A percentile compares a stretch with the other conserved stretches of the same genome.
These are phyloP conservation scores for Diaphora mendica DNA, from an alignment of 2,888 invertebrate genomes.

Conservation along the genomic window DNA sequence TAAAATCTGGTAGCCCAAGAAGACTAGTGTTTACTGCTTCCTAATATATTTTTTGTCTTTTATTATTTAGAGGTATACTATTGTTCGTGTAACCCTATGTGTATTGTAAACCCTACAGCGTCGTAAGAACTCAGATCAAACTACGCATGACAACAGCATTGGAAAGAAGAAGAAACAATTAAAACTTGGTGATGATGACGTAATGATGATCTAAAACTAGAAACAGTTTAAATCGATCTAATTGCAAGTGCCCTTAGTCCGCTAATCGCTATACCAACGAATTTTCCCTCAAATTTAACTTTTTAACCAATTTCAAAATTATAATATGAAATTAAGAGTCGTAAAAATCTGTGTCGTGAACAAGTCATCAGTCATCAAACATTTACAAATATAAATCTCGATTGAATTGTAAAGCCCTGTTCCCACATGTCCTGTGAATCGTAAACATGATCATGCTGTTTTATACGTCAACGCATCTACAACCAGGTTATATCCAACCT, in stretches of 20 bases:
- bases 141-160: too few species aligned
- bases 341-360: constrained; percentile 36
- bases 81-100: too few species aligned
- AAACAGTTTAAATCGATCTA: not conserved
- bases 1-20: not conserved
- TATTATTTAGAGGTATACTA: too few species aligned
- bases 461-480: constrained; percentile 54
- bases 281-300: constrained; percentile 1
- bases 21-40: not conserved
- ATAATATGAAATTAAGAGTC: not conserved
- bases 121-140: too few species aligned
- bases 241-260: not conserved
- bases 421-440: constrained; percentile 75
- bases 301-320: not conserved
- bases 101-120: too few species aligned
- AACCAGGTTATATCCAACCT: constrained; percentile 15
- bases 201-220: not conserved
- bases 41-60: not conserved
- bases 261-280: not conserved
- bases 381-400: constrained; percentile 57
- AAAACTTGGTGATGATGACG: too few species aligned
- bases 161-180: too few species aligned
- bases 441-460: constrained; percentile 70
- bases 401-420: constrained; percentile 70
- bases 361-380: constrained; percentile 43